phyloP scores from a whole-genome alignment of 2,113 vertebrate genomes.

The Hylia prasina region DNA sequence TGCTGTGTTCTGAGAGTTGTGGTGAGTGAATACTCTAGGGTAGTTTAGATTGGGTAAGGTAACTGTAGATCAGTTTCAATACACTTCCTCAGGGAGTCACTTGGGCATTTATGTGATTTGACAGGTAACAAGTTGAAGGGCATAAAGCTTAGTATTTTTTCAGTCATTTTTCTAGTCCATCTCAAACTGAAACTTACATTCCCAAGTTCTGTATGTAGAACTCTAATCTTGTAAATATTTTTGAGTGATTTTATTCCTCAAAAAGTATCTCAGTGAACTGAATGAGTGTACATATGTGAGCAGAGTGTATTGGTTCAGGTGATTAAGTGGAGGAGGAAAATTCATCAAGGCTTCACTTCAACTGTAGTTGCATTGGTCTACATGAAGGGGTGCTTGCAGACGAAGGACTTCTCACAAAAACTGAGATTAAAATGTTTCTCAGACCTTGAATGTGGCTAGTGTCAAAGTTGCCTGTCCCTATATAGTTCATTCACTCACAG shows the following conservation, averaged over 20 bases:
- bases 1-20: not conserved
- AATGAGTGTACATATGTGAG: rapidly evolving
- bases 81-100: not conserved
- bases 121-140: not conserved
- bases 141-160: not conserved
- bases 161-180: not conserved
- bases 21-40: not conserved
- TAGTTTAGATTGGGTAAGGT: not conserved
- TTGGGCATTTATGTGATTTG: not conserved
- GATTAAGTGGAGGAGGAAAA: not conserved
- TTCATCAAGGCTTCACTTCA: not conserved
- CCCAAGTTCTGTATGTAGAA: not conserved
- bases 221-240: not conserved
- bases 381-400: not conserved
- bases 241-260: not conserved
- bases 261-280: not conserved
- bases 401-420: not conserved
- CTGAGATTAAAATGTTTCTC: not conserved
- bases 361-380: not conserved
- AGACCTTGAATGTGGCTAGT: not conserved
- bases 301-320: not conserved
- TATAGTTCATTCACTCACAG: not conserved
- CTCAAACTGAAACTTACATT: not conserved
- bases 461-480: not conserved
- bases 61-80: not conserved